These are phyloP conservation scores for Heliconius hortense DNA, from an alignment of 2,888 invertebrate species.

Conservation along the genomic window DNA sequence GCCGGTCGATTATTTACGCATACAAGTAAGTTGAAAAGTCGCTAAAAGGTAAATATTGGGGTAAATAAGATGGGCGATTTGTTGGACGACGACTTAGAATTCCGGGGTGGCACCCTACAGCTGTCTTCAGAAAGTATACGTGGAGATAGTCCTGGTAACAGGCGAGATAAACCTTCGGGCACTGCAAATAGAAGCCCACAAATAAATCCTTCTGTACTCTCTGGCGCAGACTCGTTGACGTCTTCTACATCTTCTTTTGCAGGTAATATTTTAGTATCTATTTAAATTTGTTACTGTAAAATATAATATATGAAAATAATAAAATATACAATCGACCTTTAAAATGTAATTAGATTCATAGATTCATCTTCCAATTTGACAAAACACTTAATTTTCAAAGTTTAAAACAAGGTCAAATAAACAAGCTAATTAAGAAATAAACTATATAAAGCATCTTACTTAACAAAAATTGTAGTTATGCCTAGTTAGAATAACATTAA, in stretches of 20 bases:
- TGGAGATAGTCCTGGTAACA: conserved; percentile 52
- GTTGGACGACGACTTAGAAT: conserved; percentile 82
- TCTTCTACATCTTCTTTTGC: conserved; percentile 73
- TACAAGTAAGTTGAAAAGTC: conserved; percentile 39
- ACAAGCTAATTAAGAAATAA: not conserved
- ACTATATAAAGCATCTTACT: not conserved
- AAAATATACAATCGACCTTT: not conserved
- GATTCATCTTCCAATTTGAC: not conserved
- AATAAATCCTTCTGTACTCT: conserved; percentile 70
- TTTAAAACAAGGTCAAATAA: not conserved
- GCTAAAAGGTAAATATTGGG: conserved; percentile 30
- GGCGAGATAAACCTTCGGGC: conserved; percentile 52
- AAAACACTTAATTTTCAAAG: not conserved
- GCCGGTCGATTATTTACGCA: conserved; percentile 67
- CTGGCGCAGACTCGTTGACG: conserved; percentile 73
- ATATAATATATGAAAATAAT: not conserved
- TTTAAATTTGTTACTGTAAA: not conserved
- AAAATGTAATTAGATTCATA: not conserved
- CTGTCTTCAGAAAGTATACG: conserved; percentile 61
- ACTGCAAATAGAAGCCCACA: conserved; percentile 54
- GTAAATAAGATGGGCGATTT: conserved; percentile 66
- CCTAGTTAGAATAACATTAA: not conserved
- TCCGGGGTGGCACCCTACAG: conserved; percentile 80
- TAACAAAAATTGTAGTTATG: not conserved
- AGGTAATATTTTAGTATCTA: conserved; percentile 51